Conservation (phyloP, 2,888 invertebrate species). For the Catonia carolina region DNA sequence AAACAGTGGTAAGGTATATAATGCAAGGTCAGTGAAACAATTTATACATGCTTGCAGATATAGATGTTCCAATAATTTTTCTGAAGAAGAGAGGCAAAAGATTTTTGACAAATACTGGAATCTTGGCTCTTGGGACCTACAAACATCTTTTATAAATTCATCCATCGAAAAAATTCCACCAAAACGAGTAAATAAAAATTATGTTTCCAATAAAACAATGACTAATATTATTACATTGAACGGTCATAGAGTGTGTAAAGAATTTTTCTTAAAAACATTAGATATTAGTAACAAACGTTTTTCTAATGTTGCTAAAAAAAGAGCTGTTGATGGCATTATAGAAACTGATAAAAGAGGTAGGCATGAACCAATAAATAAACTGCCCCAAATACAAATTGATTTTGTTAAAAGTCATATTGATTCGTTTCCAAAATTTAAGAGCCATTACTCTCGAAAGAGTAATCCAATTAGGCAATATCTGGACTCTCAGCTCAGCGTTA, state of each 20-base stretch:
- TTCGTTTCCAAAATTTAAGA: conserved; percentile 26
- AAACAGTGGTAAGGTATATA: not conserved
- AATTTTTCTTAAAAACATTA: conserved; percentile 7
- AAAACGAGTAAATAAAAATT: conserved; percentile 2
- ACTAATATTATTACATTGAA: not conserved
- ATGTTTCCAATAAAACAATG: not conserved
- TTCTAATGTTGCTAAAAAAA: conserved; percentile 11
- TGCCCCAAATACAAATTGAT: not conserved
- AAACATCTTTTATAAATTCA: conserved; percentile 1
- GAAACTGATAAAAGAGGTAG: conserved; percentile 10
- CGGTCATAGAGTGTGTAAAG: conserved; percentile 1
- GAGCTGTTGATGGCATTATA: not conserved
- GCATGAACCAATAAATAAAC: conserved; percentile 10
- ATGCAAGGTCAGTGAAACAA: not conserved
- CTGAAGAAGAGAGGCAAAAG: not conserved
- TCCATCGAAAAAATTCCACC: not conserved
- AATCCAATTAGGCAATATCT: conserved; percentile 27
- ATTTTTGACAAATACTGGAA: conserved; percentile 6
- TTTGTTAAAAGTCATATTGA: conserved; percentile 31
- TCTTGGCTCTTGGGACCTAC: conserved; percentile 3
- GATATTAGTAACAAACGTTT: conserved; percentile 3
- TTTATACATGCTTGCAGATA: not conserved
- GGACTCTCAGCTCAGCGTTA: not conserved
- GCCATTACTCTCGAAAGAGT: conserved; percentile 27
- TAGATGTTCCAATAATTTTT: not conserved